Evolutionary conservation across 1,140 invertebrate species (phyloP), one percentile per base, ranked within the genome.

Genomic region (Drosophila ironensis): DNA sequence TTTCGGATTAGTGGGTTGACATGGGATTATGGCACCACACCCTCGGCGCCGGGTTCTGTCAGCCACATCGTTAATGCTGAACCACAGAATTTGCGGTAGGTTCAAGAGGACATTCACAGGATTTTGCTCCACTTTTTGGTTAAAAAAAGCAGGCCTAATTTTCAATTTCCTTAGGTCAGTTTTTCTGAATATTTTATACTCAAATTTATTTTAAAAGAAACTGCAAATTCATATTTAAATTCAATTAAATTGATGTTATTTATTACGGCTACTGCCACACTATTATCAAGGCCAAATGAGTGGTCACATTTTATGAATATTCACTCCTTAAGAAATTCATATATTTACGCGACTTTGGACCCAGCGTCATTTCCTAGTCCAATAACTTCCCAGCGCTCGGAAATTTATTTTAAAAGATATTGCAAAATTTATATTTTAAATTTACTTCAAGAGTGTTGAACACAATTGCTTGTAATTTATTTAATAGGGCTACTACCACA

Each of bases 31-130:
- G 11, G 9, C 14, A 40, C 30, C 14, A 14, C 19, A 42, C 8
- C 17, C 25, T 1, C 1, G 25, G 28, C 6, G n/a, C n/a, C n/a
- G 17, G 19, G 12, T 22, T 25, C 12, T 22, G 2, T 42, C 5
- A 38, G 19, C 52, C 56, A 24, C 35, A 22, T 22, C 54, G 22
- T 41, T 24, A 41, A 59, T 54, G 17, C 12, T 4, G 19, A 56
- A n/a, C 35, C 51, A 41, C 37, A n/a, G 5, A 9, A 24, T 52
- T 38, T 12, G 35, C 5, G 25, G 25, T 19, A 17, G 17, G 12
- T 5, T 38, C 19, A 35, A 42, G 19, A 19, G n/a, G 5, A 0
- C 7, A 12, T 5, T 3, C 9, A 33, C 12, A 37, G 33, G 33
- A 37, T 14, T 37, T 16, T 16, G 33, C 33, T 37, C 14, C 7